Base-by-base conservation (phyloP, 2,888 invertebrate genomes). In the Lasius fuliginosus region DNA sequence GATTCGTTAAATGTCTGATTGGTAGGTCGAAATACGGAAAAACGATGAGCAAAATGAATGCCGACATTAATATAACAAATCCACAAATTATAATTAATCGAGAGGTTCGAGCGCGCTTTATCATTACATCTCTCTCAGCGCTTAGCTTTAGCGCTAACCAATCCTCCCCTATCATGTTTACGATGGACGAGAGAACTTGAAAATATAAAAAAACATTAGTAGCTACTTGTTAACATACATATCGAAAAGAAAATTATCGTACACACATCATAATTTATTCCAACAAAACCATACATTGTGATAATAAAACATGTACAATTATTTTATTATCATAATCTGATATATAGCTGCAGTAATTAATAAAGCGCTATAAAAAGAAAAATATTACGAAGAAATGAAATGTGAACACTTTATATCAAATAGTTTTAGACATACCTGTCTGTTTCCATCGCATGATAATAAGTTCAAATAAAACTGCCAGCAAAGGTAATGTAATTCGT, bases 111-210 rank as follows among this genome's bases (percentile, higher is more conserved):
- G 65, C 77, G 30, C 15, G 74, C 46, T n/a, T 69, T 64, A 85
- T 75, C 87, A 87, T 87, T 0, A 84, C 49, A 0, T 73, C 5
- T 9, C 69, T 60, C 49, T 86, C 84, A 36, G 36, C 36, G 36
- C 33, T 56, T 11, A 58, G 42, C 33, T 75, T 87, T 12, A 75
- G 27, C 18, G 56, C 36, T 11, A 56, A 42, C 87, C 86, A 87
- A 68, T 87, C 87, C n/a, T 86, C 68, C 9, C 58, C 84, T 30
- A 87, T 82, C 87, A 86, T 86, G 0, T 69, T 30, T 11, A 86
- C 11, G 0, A 87, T 15, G 1, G 73, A 42, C 49, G 46, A 12
- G 30, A 87, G 30, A 74, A 46, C 84, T 87, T 75, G 3, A 73
- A 86, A 73, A 65, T n/a, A 42, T 46, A 6, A 15, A 9, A 9